Evolutionary conservation across 2,113 vertebrate genomes (phyloP), one percentile per base, ranked within the genome.

Genomic region (Otolemur garnettii): DNA sequence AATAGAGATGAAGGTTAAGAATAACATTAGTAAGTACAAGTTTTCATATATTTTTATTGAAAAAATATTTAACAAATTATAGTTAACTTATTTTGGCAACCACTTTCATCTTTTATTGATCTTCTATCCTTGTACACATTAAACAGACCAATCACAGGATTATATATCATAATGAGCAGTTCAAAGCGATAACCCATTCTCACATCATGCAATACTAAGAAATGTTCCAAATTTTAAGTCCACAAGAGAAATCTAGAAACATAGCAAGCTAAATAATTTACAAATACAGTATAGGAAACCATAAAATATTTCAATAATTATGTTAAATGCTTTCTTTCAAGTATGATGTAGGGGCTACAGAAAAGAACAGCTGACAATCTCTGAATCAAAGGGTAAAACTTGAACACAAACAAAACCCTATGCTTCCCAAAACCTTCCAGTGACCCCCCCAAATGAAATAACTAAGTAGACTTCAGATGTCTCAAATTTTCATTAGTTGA

Each of bases 31-130:
- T 90, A 95, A 86, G 5, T 78, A 79, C 45, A 87, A n/a, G 33
- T 91, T 94, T 87, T 95, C 42, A 81, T 66, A 22, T 62, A 33
- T 82, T 95, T 96, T 97, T 97, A 97, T 93, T 93, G 35, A 45
- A 82, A 90, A 83, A n/a, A 64, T 35, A 4, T 74, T 80, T 90
- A 93, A 66, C 57, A 96, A 93, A 80, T 69, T 24, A 71, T 1
- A 86, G 10, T 33, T 38, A 91, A 92, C 12, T 69, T 68, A 78
- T 24, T 45, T 57, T 87, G 59, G 24, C 11, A 91, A 81, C 5
- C 33, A 78, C 57, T 93, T 75, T 72, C 66, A 72, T 26, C 80
- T 80, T 53, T 89, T 77, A 42, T 11, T 85, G n/a, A 45, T n/a
- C 2, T 85, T 57, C 42, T 38, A 92, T n/a, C 15, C 35, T 84